Base-by-base conservation (phyloP, 2,888 invertebrate genomes). In the Morpho achilles region DNA sequence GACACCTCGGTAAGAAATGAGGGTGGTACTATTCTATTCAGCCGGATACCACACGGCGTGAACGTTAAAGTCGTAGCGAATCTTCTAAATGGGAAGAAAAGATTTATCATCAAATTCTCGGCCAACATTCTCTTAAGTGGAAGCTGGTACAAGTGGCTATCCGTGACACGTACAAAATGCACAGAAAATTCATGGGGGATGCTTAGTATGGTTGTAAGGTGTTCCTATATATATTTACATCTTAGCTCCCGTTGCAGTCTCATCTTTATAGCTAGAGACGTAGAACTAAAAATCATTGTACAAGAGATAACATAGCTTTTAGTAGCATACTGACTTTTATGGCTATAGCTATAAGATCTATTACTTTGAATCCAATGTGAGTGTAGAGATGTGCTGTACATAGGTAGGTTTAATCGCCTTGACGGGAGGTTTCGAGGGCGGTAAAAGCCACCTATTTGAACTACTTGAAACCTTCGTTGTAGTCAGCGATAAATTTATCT, bases 81-180 rank as follows among this genome's bases (percentile, higher is more conserved):
- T 41, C 40, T 9, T 9, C 6, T 39, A 32, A 7, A 23, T 8
- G 22, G 46, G 39, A 50, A 44, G 48, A 39, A 44, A 22, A 32
- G 9, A 39, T 53, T 51, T 40, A 53, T 53, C 47, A 47, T 53
- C 41, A 32, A 52, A 57, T 55, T n/a, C 22, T 32, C 45, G 22
- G 41, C 44, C 44, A 45, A 52, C 54, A 57, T 52, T 58, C 60
- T 54, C 51, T 60, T 60, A 48, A 61, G 63, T 58, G 56, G 61
- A 57, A 50, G 56, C 53, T 43, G 51, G 32, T 49, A 49, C 51
- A 57, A 63, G 61, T 63, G 63, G 59, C 56, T 45, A 61, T 61
- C 58, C 61, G 59, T 63, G 64, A 64, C 63, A 61, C 63, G 58
- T 57, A 63, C 64, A 56, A 61, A 66, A 62, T 61, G 56, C 58